Conservation (phyloP, 2,113 vertebrate genomes). For the Salvelinus sp. region DNA sequence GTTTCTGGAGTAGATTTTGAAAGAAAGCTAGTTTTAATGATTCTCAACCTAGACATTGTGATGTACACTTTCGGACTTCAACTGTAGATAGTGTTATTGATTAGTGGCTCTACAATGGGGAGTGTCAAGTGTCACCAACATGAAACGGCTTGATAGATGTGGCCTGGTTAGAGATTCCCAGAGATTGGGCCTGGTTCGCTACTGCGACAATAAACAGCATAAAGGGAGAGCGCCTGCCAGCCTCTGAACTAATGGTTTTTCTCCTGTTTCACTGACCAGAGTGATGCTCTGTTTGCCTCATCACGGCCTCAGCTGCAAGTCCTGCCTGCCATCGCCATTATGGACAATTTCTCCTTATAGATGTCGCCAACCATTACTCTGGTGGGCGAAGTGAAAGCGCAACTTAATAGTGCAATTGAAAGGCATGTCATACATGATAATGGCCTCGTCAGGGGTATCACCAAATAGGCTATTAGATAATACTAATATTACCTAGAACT, state of each 20-base stretch:
- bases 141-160: constrained; percentile 45
- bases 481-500: constrained; percentile 33
- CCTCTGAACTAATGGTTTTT: constrained; percentile 36
- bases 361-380: constrained; percentile 41
- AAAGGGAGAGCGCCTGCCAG: constrained; percentile 45
- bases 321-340: constrained; percentile 31
- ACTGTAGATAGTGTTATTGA: no score
- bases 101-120: not conserved
- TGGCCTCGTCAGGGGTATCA: constrained; percentile 15
- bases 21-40: no score
- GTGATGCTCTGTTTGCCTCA: constrained; percentile 16
- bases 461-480: constrained; percentile 39
- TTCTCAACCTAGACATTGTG: no score
- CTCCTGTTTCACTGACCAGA: constrained; percentile 19
- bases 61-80: no score
- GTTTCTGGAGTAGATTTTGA: no score
- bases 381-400: constrained; percentile 50
- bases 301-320: constrained; percentile 45
- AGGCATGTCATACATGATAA: constrained; percentile 48
- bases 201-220: constrained; percentile 62
- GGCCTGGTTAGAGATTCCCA: constrained; percentile 17
- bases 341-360: constrained; percentile 40
- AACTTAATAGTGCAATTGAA: constrained; percentile 37
- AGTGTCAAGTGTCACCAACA: constrained; percentile 21
- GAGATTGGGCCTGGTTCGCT: constrained; percentile 57